These are phyloP conservation scores for Drosophila tristis DNA, from an alignment of 1,140 invertebrate species.

Conservation along the genomic window DNA sequence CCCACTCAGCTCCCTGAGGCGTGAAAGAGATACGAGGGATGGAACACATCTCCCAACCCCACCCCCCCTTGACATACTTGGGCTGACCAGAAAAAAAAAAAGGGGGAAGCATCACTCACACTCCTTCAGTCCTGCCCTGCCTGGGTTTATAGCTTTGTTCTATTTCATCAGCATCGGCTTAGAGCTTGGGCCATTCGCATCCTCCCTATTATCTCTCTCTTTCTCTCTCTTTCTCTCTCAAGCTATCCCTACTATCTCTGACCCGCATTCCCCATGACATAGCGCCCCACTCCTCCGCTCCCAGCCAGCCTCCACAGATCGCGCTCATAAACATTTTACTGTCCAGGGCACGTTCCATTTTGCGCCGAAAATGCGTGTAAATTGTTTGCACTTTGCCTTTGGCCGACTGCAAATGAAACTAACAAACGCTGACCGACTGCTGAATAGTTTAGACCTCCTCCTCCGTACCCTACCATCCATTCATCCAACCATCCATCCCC, in stretches of 20 bases:
- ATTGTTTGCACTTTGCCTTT: slow-evolving; percentile 75
- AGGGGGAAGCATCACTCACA: neutral
- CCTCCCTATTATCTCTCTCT: slow-evolving; percentile 3
- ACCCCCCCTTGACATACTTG: slow-evolving; percentile 33
- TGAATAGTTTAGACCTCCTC: slow-evolving; percentile 56
- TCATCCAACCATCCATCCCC: neutral
- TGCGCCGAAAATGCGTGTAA: slow-evolving; percentile 68
- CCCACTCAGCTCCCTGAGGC: slow-evolving; percentile 40
- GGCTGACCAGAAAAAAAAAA: slow-evolving; percentile 14
- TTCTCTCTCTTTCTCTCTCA: no score
- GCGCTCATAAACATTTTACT: slow-evolving; percentile 67
- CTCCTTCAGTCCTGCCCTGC: neutral
- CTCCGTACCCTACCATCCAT: no score
- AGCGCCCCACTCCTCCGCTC: slow-evolving; percentile 3
- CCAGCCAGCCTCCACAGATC: slow-evolving; percentile 29
- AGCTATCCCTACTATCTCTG: neutral
- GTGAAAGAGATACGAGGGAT: slow-evolving; percentile 3
- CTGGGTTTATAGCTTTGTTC: slow-evolving; percentile 30
- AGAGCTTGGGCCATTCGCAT: slow-evolving; percentile 28
- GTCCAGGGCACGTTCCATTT: slow-evolving; percentile 64
- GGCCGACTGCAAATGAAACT: slow-evolving; percentile 67
- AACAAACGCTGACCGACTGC: slow-evolving; percentile 66
- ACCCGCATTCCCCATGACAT: slow-evolving; percentile 4
- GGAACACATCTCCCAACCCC: no score
- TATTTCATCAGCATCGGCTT: slow-evolving; percentile 46